phyloP scores from a whole-genome alignment of 1,140 invertebrate genomes.

The Ladona fulva region DNA sequence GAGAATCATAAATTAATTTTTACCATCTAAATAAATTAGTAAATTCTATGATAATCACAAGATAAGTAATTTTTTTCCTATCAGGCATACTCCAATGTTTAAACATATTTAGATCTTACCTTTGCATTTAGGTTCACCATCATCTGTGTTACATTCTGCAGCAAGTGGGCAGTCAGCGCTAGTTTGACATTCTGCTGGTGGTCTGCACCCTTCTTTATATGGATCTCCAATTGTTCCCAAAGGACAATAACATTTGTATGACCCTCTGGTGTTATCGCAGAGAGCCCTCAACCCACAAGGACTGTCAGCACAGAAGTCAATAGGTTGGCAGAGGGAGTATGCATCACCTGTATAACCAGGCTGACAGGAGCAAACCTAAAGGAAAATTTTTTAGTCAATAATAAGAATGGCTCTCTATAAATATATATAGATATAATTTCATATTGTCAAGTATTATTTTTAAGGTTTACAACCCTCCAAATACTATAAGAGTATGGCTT shows the following conservation, averaged over 20 bases:
- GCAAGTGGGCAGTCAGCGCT: constrained; percentile 67
- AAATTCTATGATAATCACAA: constrained; percentile 7
- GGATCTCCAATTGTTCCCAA: constrained; percentile 70
- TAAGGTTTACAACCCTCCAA: no score
- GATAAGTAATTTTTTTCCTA: neutral
- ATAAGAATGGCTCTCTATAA: no score
- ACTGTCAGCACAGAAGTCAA: constrained; percentile 67
- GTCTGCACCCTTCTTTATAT: constrained; percentile 65
- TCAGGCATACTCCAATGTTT: neutral
- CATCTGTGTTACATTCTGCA: constrained; percentile 59
- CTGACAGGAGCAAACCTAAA: constrained; percentile 70
- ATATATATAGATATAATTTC: no score
- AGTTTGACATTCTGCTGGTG: constrained; percentile 63
- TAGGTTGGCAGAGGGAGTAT: constrained; percentile 53
- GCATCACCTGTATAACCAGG: constrained; percentile 77
- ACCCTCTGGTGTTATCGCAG: constrained; percentile 73
- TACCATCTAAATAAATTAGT: neutral
- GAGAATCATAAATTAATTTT: constrained; percentile 19
- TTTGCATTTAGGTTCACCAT: constrained; percentile 63
- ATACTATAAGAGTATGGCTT: no score
- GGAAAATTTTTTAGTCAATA: no score
- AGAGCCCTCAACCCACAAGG: constrained; percentile 73
- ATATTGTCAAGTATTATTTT: no score
- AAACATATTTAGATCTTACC: constrained; percentile 33
- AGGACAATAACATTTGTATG: constrained; percentile 71